Conservation (phyloP, 37 sponge, comb jelly and placozoan genomes). For the Lycopodina hypogea region DNA sequence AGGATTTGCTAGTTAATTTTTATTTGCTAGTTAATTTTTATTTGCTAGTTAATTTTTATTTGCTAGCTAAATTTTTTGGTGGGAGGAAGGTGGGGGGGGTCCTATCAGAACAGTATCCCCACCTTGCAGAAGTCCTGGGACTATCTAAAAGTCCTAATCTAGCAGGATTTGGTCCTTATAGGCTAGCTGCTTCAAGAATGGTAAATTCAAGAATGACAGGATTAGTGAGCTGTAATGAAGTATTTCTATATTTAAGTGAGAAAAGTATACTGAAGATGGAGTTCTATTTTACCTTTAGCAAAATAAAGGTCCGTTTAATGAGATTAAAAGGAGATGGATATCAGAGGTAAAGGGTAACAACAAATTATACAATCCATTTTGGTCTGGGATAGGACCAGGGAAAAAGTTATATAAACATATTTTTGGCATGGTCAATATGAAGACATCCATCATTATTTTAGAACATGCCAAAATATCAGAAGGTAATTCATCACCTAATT, state of each 20-base stretch:
- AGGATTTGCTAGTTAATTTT: too few species aligned
- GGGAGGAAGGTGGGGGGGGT: too few species aligned
- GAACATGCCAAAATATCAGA: slow-evolving; percentile 8
- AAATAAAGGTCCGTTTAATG: too few species aligned
- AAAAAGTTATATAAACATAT: slow-evolving; percentile 18
- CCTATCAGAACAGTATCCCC: too few species aligned
- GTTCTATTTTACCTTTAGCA: not conserved
- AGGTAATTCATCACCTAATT: not conserved
- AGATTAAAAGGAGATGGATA: slow-evolving; percentile 1
- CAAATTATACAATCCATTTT: not conserved
- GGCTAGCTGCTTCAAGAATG: too few species aligned
- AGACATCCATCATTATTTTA: slow-evolving; percentile 12
- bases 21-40: too few species aligned
- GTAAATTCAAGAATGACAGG: too few species aligned
- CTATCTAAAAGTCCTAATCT: too few species aligned
- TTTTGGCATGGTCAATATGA: slow-evolving; percentile 15
- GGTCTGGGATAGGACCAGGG: not conserved
- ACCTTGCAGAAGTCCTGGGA: too few species aligned
- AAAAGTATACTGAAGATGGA: not conserved
- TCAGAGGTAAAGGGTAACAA: not conserved
- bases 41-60: too few species aligned
- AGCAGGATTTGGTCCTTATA: too few species aligned
- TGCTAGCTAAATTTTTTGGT: too few species aligned
- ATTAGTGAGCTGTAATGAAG: not conserved
- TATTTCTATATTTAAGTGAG: not conserved